Conservation (phyloP, 2,888 invertebrate genomes). For the Plebejus argus region DNA sequence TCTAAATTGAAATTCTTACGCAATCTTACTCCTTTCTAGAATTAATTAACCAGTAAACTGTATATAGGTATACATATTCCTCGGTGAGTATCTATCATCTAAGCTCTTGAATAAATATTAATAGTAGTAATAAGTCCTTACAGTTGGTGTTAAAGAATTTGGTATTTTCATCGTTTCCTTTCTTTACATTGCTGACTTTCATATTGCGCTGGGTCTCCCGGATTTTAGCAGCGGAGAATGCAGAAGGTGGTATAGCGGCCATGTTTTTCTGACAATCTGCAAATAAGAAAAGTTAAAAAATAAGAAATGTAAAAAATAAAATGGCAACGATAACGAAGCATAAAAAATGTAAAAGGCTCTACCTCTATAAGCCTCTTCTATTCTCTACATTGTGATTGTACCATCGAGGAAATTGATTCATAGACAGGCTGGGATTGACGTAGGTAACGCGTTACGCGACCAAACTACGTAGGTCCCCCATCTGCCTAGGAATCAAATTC, state of each 20-base stretch:
- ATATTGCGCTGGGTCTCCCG: conserved; percentile 81
- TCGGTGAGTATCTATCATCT: neutral
- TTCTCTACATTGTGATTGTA: no score
- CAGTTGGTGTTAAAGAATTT: conserved; percentile 68
- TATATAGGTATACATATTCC: no score
- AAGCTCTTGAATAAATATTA: neutral
- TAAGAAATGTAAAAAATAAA: no score
- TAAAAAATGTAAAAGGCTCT: no score
- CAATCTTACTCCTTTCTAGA: neutral
- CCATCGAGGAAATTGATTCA: no score
- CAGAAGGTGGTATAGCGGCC: conserved; percentile 89
- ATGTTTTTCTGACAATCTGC: conserved; percentile 77
- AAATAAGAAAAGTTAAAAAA: conserved; percentile 42
- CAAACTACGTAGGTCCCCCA: no score
- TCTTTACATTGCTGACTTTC: conserved; percentile 77
- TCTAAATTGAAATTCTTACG: neutral
- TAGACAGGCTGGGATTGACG: no score
- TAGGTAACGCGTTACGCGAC: no score
- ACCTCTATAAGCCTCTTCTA: no score
- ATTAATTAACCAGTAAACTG: neutral
- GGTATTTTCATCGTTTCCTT: conserved; percentile 51
- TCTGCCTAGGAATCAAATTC: no score
- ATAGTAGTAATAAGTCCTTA: conserved; percentile 47
- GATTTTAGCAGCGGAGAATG: conserved; percentile 87
- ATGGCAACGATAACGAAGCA: no score